Evolutionary conservation across 2,113 vertebrate genomes (phyloP).

Genomic region (Eptatretus burgeri): DNA sequence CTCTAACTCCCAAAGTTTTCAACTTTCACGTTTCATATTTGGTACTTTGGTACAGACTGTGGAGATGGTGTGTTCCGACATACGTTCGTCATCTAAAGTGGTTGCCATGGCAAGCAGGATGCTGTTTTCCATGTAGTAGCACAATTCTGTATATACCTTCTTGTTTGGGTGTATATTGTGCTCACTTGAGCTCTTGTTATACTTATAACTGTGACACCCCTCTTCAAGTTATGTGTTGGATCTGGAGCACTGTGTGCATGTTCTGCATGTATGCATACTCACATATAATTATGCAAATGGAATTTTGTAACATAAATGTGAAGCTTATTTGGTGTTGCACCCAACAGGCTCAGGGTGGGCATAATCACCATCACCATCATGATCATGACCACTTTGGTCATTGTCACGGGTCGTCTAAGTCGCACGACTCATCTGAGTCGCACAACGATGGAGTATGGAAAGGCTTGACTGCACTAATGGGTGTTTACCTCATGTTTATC

Average conservation of each 20-base stretch:
- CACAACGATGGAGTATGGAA: conserved; percentile 72
- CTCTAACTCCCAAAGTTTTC: too few species aligned
- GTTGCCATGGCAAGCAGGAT: too few species aligned
- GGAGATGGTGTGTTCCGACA: too few species aligned
- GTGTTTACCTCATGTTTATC: conserved; percentile 86
- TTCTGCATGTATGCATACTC: background rate
- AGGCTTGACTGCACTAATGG: conserved; percentile 56
- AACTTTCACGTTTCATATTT: too few species aligned
- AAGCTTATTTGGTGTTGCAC: conserved; percentile 8
- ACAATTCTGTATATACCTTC: too few species aligned
- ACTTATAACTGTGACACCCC: too few species aligned
- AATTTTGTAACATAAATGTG: background rate
- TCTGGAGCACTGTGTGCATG: background rate
- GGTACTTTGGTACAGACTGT: too few species aligned
- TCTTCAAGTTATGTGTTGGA: too few species aligned
- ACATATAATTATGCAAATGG: background rate
- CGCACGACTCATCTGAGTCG: conserved; percentile 15
- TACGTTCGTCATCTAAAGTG: too few species aligned
- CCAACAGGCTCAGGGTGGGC: conserved; percentile 42
- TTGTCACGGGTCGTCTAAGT: conserved; percentile 13
- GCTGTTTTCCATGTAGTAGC: too few species aligned
- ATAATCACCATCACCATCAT: conserved; percentile 31
- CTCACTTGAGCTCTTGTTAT: too few species aligned
- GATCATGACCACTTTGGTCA: conserved; percentile 15
- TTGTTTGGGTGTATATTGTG: too few species aligned